Conservation (phyloP, 2,888 invertebrate species). For the Hirtodrosophila duncani region DNA sequence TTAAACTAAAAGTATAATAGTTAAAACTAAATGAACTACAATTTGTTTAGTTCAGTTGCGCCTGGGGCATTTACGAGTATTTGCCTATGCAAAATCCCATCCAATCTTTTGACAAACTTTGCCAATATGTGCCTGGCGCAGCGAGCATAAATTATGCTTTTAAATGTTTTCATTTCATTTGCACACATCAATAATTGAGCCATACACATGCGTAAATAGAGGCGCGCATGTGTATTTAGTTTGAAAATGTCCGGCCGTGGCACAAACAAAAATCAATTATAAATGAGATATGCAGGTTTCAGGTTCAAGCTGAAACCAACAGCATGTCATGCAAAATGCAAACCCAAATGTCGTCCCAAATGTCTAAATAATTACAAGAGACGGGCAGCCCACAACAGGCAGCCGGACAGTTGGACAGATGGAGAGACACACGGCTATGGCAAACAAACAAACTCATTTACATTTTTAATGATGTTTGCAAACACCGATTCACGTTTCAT, state of each 20-base stretch:
- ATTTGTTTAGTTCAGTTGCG: no score
- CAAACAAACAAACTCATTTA: conserved; percentile 65
- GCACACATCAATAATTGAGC: conserved; percentile 46
- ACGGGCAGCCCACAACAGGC: conserved; percentile 26
- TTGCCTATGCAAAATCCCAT: conserved; percentile 14
- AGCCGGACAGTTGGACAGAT: conserved; percentile 6
- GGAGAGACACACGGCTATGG: conserved; percentile 14
- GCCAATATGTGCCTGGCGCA: no score
- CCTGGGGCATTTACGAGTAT: no score
- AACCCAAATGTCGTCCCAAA: conserved; percentile 50
- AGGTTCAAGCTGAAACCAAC: conserved; percentile 26
- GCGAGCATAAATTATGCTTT: conserved; percentile 15
- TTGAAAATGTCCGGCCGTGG: conserved; percentile 22
- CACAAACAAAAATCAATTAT: conserved; percentile 58
- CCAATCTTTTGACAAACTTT: conserved; percentile 37
- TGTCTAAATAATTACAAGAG: conserved; percentile 58
- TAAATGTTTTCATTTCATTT: no score
- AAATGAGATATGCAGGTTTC: conserved; percentile 48
- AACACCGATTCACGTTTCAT: conserved; percentile 35
- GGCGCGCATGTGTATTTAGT: conserved; percentile 26
- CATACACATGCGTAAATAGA: background rate
- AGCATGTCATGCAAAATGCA: conserved; percentile 54
- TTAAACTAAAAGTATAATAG: conserved; percentile 14
- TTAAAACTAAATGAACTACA: no score
- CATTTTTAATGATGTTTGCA: conserved; percentile 69